These are phyloP conservation scores for Chelonus formosanus DNA, from an alignment of 2,888 invertebrate species.

Conservation along the genomic window DNA sequence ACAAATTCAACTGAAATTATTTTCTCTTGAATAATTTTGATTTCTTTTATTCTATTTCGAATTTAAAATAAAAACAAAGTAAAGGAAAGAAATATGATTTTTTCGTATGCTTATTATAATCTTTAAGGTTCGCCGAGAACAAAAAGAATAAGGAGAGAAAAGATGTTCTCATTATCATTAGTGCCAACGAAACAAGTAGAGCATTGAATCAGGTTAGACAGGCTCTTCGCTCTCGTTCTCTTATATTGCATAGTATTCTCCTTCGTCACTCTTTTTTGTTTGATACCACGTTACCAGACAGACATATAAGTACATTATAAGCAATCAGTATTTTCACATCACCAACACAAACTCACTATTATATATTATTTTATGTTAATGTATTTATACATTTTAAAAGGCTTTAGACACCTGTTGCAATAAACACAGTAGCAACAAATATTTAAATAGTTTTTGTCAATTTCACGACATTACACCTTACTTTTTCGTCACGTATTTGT, in stretches of 20 bases:
- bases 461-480: too few species aligned
- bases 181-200: conserved; percentile 43
- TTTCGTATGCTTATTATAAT: not conserved
- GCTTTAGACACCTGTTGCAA: too few species aligned
- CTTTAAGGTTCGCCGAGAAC: conserved; percentile 9
- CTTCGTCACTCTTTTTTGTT: conserved; percentile 28
- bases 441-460: too few species aligned
- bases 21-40: not conserved
- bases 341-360: too few species aligned
- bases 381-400: too few species aligned
- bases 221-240: conserved; percentile 26
- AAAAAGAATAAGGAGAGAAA: conserved; percentile 17
- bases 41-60: not conserved
- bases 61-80: not conserved
- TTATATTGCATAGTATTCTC: conserved; percentile 21
- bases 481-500: too few species aligned
- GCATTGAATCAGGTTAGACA: conserved; percentile 43
- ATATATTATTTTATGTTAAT: too few species aligned
- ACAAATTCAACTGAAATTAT: too few species aligned
- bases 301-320: not conserved
- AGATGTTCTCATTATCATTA: conserved; percentile 31
- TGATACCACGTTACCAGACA: conserved; percentile 1
- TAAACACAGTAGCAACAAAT: too few species aligned
- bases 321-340: not conserved
- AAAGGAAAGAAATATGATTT: not conserved